phyloP scores from a whole-genome alignment of 2,797 vertebrate genomes.

The Octomys mimax region DNA sequence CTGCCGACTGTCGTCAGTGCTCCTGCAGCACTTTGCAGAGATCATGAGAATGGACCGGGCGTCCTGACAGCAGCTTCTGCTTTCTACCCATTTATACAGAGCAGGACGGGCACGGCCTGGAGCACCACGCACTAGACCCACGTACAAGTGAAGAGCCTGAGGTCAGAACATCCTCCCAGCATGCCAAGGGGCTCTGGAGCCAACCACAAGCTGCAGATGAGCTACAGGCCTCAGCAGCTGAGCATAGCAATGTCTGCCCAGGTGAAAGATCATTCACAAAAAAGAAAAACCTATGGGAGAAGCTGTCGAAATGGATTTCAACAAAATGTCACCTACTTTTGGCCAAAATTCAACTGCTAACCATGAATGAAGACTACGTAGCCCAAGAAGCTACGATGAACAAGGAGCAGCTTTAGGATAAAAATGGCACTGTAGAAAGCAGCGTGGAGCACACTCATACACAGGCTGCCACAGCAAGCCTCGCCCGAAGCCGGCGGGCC shows the following conservation, averaged over 20 bases:
- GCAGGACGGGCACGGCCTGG: accelerated
- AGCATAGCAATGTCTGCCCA: neutral
- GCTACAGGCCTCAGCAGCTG: neutral
- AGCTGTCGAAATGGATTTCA: neutral
- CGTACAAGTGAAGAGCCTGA: neutral
- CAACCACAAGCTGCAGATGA: neutral
- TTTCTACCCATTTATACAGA: accelerated
- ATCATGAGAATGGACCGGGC: accelerated
- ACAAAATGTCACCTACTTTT: neutral
- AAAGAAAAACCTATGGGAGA: neutral
- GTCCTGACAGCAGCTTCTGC: neutral
- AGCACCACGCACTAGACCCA: neutral
- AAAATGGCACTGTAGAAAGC: neutral
- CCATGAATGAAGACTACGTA: neutral
- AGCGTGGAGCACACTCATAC: neutral
- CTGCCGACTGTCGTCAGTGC: neutral
- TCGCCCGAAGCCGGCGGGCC: neutral
- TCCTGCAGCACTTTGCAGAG: neutral
- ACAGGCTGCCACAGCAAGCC: neutral
- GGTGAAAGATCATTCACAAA: neutral
- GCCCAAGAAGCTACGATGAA: neutral
- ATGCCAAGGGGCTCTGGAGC: neutral
- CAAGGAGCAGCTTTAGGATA: neutral
- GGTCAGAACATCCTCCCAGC: neutral
- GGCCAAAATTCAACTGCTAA: neutral